Base-by-base conservation (phyloP, 2,797 vertebrate genomes). In the Halcyon smyrnensis region DNA sequence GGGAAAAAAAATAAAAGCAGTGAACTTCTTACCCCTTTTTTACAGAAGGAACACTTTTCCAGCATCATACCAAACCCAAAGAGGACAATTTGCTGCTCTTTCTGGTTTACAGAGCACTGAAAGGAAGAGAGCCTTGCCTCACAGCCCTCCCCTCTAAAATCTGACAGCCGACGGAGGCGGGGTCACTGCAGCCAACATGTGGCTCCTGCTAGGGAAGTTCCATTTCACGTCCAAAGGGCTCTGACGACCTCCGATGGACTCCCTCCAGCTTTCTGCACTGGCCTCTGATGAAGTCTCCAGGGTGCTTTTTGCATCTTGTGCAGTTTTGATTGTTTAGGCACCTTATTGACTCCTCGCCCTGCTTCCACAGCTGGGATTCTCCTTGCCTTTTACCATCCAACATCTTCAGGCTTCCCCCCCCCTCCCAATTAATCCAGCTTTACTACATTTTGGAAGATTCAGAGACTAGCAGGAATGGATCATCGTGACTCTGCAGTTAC, bases 41-140 rank as follows among this genome's bases (percentile, higher is more conserved):
- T n/a, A 25, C 94, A 89, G 36, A 53, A 69, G 21, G 80, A 86
- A 60, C 94, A 83, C n/a, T 76, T 81, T 17, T 64, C 86, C 89
- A 71, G 68, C 92, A 93, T 87, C 77, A 84, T 34, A 50, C 34
- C 19, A 15, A 34, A 46, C 12, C 1, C 39, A 18, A 36, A 23
- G 37, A 21, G 45, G 69, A 8, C 3, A 23, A 8, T 9, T 46
- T 19, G 41, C 15, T 46, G 24, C 9, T 30, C 39, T 12, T 46
- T 17, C 57, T 14, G 41, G 1, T 50, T 32, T 34, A 41, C 0
- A 0, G 25, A 59, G 87, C 51, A 50, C 4, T 32, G 78, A 4
- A n/a, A 41, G 37, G 28, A n/a, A 3, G 11, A 20, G 71, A 65
- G 45, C 6, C 14, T 21, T 19, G 30, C 23, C 87, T 76, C 25